Conservation (phyloP, 1,140 invertebrate species). For the Caenorhabditis briggsae region DNA sequence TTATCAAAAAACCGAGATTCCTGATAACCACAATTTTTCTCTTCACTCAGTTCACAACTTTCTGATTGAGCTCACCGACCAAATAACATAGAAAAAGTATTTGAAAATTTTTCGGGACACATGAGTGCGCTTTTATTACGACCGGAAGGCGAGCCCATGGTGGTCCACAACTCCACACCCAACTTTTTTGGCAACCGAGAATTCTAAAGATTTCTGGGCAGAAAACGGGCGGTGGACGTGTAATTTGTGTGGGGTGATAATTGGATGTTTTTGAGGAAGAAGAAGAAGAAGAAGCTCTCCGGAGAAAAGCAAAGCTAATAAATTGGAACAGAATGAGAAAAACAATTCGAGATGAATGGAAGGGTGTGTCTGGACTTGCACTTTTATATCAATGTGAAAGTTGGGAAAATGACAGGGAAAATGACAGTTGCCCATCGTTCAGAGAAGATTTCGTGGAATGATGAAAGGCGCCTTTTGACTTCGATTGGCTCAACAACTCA, state of each 20-base stretch:
- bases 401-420: not conserved
- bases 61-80: not conserved
- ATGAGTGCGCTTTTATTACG: conserved; percentile 29
- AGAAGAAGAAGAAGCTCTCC: not conserved
- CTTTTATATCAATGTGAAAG: not conserved
- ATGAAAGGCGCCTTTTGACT: not conserved
- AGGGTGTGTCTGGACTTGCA: not conserved
- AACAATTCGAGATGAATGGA: not conserved
- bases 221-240: not conserved
- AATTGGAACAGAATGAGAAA: not conserved
- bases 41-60: not conserved
- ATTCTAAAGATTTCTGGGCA: not conserved
- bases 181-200: not conserved
- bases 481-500: not conserved
- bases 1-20: not conserved
- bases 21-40: not conserved
- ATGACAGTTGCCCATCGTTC: conserved; percentile 22
- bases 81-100: not conserved
- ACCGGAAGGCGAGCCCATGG: conserved; percentile 19
- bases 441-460: conserved; percentile 31
- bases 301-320: not conserved
- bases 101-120: conserved; percentile 28
- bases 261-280: not conserved
- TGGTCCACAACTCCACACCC: not conserved
- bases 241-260: not conserved